A percentile compares a stretch with the other conserved stretches of the same genome.
phyloP scores from a whole-genome alignment of 2,113 vertebrate species.

The Limnothrissa miodon region DNA sequence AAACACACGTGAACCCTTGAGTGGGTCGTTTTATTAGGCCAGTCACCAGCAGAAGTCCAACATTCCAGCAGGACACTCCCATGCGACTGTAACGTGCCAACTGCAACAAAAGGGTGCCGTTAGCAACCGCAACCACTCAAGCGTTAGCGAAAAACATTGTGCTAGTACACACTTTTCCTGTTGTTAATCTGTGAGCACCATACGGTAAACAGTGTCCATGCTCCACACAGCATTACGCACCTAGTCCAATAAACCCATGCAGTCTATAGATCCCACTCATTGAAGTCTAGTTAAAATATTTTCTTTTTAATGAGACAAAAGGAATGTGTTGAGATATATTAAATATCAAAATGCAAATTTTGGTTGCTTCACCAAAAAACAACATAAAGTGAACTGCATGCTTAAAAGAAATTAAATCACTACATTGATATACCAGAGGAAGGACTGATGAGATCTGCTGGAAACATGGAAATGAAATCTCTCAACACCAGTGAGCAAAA shows the following conservation, averaged over 20 bases:
- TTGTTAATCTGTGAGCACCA: not conserved
- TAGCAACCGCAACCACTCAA: not conserved
- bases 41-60: slow-evolving; percentile 37
- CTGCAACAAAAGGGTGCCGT: slow-evolving; percentile 30
- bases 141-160: not conserved
- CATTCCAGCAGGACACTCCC: slow-evolving; percentile 31
- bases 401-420: slow-evolving; percentile 9
- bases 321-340: slow-evolving; percentile 13
- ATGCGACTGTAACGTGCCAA: slow-evolving; percentile 32
- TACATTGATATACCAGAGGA: slow-evolving; percentile 45
- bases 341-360: not conserved
- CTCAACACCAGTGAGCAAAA: not conserved
- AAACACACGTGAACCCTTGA: not conserved
- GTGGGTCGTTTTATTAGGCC: not conserved
- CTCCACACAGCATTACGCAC: not conserved
- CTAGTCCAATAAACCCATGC: slow-evolving; percentile 13
- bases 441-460: slow-evolving; percentile 50
- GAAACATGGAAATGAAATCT: slow-evolving; percentile 27
- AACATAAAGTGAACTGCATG: slow-evolving; percentile 9
- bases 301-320: not conserved
- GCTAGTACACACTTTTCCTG: not conserved
- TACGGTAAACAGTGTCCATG: not conserved
- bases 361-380: not conserved
- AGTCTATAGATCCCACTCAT: not conserved
- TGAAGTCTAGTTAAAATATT: not conserved